Evolutionary conservation across 2,888 invertebrate species (phyloP), one percentile per base, ranked within the genome.

Genomic region (Dioctria rufipes): DNA sequence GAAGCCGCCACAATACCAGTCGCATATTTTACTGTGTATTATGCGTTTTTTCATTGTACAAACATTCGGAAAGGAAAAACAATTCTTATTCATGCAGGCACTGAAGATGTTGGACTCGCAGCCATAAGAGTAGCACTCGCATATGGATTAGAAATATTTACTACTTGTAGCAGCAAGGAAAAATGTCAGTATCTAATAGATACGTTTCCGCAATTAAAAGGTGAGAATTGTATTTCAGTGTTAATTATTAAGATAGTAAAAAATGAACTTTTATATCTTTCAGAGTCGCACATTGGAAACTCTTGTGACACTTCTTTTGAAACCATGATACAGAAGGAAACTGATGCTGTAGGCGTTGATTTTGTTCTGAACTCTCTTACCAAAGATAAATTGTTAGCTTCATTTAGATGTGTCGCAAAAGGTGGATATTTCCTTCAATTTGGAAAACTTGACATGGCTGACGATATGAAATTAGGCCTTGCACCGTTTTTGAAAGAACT

Each of bases 361-460:
- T 90, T 98, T 78, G 95, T 98, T 11, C 89, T 97, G 6, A 99
- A 99, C 88, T 98, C 97, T 0, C 89, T 99, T 61, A 93, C 98
- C 0, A 98, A 96, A 86, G 98, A 98, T 65, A 98, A 98, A 88
- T 91, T 98, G 0, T 91, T 92, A 85, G 95, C 93, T 0, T 93
- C 93, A 0, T 87, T 93, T 0, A 89, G 92, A 3, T 94, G 93
- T 83, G 87, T 94, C 8, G 92, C 90, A 0, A 84, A 84, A 2
- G 90, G 91, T 0, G 93, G 96, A 8, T 90, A 93, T 80, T 96
- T 96, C 88, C 87, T 96, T 71, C 96, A 96, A 89, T 96, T 97
- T 82, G 96, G 96, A 66, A 96, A 96, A 89, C 94, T 93, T 85
- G 96, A 97, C 88, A 89, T 96, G 85, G 91, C 93, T 0, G 91